Evolutionary conservation across 2,797 vertebrate genomes (phyloP).

Genomic region (Monodelphis domestica): DNA sequence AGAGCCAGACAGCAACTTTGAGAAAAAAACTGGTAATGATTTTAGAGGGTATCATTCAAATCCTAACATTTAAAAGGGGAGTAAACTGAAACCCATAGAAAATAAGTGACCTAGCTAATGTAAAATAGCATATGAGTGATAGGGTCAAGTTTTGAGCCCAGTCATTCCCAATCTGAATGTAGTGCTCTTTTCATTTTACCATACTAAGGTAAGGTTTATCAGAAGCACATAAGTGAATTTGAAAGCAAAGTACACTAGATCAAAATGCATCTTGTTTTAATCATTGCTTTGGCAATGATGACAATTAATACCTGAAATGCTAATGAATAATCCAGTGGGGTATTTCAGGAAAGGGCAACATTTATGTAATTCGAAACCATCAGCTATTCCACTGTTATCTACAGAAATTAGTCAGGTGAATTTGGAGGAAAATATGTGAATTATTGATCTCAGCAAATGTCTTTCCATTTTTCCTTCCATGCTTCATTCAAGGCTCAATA

Average conservation of each 20-base stretch:
- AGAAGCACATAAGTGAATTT: neutral
- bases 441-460: conserved; percentile 6
- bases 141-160: neutral
- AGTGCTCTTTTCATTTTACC: neutral
- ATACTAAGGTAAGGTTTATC: neutral
- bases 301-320: neutral
- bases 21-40: neutral
- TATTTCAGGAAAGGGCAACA: conserved; percentile 41
- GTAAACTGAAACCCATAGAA: neutral
- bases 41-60: neutral
- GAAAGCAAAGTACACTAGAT: neutral
- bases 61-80: neutral
- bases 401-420: neutral
- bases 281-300: neutral
- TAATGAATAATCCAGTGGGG: neutral
- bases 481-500: neutral
- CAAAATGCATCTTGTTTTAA: neutral
- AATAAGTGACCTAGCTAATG: neutral
- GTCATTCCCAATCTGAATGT: neutral
- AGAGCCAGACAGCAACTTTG: neutral
- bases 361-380: neutral
- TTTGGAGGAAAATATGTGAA: neutral
- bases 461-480: neutral
- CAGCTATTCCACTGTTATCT: neutral
- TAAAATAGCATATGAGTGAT: neutral